phyloP scores from a whole-genome alignment of 2,797 vertebrate species.

The Artibeus lituratus region DNA sequence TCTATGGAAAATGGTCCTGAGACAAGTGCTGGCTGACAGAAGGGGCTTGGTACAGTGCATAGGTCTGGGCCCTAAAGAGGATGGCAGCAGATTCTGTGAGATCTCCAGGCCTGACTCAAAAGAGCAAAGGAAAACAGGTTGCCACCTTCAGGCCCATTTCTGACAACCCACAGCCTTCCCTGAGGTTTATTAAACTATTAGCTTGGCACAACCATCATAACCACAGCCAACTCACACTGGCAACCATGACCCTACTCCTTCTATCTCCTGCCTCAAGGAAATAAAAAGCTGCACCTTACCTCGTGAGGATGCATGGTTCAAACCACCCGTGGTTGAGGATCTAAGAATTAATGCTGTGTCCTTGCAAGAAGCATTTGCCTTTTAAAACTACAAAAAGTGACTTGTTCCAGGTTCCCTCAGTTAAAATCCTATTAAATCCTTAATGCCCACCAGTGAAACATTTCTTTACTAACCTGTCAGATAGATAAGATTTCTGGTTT shows the following conservation, averaged over 20 bases:
- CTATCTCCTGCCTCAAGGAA: neutral
- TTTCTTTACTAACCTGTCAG: neutral
- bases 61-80: neutral
- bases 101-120: neutral
- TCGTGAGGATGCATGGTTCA: neutral
- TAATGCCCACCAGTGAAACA: neutral
- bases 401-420: neutral
- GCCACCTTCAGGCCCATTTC: neutral
- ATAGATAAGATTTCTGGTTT: constrained; percentile 42
- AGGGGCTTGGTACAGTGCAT: too few relatives aligned
- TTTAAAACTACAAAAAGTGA: constrained; percentile 4
- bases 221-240: neutral
- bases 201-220: neutral
- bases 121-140: neutral
- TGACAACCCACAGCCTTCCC: neutral
- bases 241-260: neutral
- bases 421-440: constrained; percentile 4
- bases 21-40: neutral
- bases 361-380: neutral
- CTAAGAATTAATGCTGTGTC: neutral
- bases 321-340: neutral
- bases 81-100: neutral
- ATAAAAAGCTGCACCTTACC: neutral
- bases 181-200: neutral
- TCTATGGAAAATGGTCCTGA: neutral